phyloP scores from a whole-genome alignment of 2,888 invertebrate genomes.

The Cistogaster globosa region DNA sequence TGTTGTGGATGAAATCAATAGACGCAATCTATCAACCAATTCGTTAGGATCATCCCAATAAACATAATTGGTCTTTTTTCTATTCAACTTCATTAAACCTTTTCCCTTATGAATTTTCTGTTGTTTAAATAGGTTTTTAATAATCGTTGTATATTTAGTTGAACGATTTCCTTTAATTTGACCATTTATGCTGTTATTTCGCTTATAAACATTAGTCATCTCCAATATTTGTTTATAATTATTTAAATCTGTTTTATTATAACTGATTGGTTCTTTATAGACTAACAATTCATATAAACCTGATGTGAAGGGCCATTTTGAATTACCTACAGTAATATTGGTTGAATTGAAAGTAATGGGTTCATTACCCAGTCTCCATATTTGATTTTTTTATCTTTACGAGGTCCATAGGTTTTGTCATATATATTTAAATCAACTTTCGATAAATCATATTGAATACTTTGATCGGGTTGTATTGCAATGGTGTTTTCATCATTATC shows the following conservation, averaged over 20 bases:
- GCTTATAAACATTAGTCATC: too few relatives aligned
- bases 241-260: too few relatives aligned
- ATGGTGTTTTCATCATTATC: background rate
- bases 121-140: slow-evolving; percentile 5
- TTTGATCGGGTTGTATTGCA: slow-evolving; percentile 17
- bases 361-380: slow-evolving; percentile 26
- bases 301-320: slow-evolving; percentile 24
- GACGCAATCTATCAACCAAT: background rate
- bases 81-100: background rate
- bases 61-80: slow-evolving; percentile 4
- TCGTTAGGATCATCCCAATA: background rate
- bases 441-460: slow-evolving; percentile 25
- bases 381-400: slow-evolving; percentile 17
- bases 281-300: slow-evolving; percentile 1
- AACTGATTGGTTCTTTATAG: too few relatives aligned
- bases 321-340: background rate
- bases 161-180: slow-evolving; percentile 10
- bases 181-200: slow-evolving; percentile 4
- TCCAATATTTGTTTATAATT: too few relatives aligned
- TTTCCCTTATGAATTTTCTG: background rate
- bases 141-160: slow-evolving; percentile 3
- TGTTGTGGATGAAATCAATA: slow-evolving; percentile 1
- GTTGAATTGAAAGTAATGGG: background rate
- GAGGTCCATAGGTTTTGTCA: slow-evolving; percentile 14
- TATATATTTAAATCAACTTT: slow-evolving; percentile 18